Evolutionary conservation across 2,113 vertebrate genomes (phyloP), one percentile per base, ranked within the genome.

Genomic region (Zingel zingel): DNA sequence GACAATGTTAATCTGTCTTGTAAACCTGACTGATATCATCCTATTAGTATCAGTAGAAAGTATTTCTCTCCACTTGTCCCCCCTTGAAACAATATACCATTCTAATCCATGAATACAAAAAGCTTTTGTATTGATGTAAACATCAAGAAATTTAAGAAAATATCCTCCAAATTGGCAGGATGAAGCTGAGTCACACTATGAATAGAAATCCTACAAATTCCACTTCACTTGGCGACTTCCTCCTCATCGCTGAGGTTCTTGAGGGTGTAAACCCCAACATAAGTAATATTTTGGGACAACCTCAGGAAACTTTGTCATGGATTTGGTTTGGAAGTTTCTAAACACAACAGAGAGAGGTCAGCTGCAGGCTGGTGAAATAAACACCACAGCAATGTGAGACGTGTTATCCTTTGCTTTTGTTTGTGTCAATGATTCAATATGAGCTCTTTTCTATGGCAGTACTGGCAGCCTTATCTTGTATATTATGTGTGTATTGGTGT

Each of bases 161-260:
- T 53, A 47, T 69, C 16, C 59, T 85, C 6, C 14, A 63, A 69
- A 71, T 8, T 54, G 56, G 15, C 50, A 53, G 6, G 85, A 75
- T 47, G 23, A 72, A 76, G 21, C 50, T 15, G 51, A 57, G 33
- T 58, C 57, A 63, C 72, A 54, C 86, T 91, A 85, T 65, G 39
- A 87, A 89, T 90, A 89, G 77, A 90, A 85, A 59, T 79, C 61
- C 73, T 62, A 85, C 53, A 63, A 85, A 53, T 76, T 76, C 72
- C 82, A 79, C 45, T 67, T 67, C 51, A 79, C 78, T 93, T 90
- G 87, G 87, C 82, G 2, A 51, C 75, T 81, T 81, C 56, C 73
- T 74, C 77, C 51, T 88, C 89, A 89, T 94, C 90, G 68, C 79
- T 92, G 93, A 93, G 93, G 93, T 85, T 86, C 23, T 81, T 1